Percentiles rank a stretch among this genome's conserved stretches.
Evolutionary conservation across 2,113 vertebrate genomes (phyloP).

Genomic region (Aegotheles bennettii): DNA sequence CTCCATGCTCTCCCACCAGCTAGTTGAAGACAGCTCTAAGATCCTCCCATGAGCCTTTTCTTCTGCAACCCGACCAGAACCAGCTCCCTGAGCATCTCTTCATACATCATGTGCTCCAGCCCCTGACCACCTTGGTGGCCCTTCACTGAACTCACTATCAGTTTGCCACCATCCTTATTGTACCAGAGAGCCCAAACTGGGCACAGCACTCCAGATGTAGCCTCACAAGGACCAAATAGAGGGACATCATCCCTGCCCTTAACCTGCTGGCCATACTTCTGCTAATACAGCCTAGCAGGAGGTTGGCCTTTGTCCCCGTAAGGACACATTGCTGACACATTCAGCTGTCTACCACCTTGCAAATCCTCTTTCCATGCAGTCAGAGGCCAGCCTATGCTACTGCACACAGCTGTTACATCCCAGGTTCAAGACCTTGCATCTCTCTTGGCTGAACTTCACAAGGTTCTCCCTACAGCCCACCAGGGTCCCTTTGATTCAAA

Average conservation of each 20-base stretch:
- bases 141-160: neutral
- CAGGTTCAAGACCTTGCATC: neutral
- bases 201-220: neutral
- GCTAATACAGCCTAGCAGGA: neutral
- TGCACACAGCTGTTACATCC: neutral
- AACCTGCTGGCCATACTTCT: fast-evolving
- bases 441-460: neutral
- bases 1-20: neutral
- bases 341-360: neutral
- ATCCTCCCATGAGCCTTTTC: neutral
- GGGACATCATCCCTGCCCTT: neutral
- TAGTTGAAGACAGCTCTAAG: neutral
- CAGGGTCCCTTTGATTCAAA: neutral
- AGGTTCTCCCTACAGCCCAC: fast-evolving
- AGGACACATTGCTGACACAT: neutral
- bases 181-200: neutral
- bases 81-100: neutral
- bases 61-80: neutral
- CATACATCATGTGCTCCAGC: neutral
- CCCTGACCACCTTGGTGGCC: neutral
- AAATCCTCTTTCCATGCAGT: neutral
- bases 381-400: neutral
- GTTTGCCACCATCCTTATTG: neutral
- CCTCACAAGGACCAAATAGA: neutral
- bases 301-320: neutral